Conservation (phyloP, 2,888 invertebrate species). For the Orthonevra nobilis region DNA sequence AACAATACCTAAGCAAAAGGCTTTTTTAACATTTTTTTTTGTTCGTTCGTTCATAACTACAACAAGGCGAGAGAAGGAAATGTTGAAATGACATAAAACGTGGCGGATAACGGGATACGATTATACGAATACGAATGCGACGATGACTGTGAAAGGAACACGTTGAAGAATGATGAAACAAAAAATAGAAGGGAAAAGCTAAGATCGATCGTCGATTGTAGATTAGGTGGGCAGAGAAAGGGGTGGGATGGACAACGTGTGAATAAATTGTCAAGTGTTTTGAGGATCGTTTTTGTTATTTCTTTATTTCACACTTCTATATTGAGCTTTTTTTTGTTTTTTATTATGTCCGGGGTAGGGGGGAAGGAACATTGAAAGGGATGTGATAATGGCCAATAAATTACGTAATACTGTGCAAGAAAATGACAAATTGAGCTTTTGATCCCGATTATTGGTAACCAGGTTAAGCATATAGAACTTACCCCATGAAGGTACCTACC, state of each 20-base stretch:
- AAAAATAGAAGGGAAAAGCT: background rate
- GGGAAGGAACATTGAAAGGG: background rate
- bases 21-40: slow-evolving; percentile 20
- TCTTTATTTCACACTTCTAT: background rate
- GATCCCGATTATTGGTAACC: slow-evolving; percentile 1
- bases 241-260: too few relatives aligned
- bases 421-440: too few relatives aligned
- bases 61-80: slow-evolving; percentile 50
- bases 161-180: slow-evolving; percentile 10
- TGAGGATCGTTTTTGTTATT: slow-evolving; percentile 45
- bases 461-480: background rate
- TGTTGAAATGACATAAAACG: slow-evolving; percentile 49
- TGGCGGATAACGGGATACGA: slow-evolving; percentile 62
- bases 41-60: slow-evolving; percentile 22
- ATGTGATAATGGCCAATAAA: too few relatives aligned
- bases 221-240: background rate
- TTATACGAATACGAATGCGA: too few relatives aligned
- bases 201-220: background rate
- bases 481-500: too few relatives aligned
- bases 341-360: too few relatives aligned
- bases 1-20: slow-evolving; percentile 58
- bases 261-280: too few relatives aligned
- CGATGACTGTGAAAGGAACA: slow-evolving; percentile 8
- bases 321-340: background rate
- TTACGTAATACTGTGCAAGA: too few relatives aligned